Evolutionary conservation across 2,888 invertebrate genomes (phyloP), one percentile per base, ranked within the genome.

Genomic region (Strigamia transsilvanica): DNA sequence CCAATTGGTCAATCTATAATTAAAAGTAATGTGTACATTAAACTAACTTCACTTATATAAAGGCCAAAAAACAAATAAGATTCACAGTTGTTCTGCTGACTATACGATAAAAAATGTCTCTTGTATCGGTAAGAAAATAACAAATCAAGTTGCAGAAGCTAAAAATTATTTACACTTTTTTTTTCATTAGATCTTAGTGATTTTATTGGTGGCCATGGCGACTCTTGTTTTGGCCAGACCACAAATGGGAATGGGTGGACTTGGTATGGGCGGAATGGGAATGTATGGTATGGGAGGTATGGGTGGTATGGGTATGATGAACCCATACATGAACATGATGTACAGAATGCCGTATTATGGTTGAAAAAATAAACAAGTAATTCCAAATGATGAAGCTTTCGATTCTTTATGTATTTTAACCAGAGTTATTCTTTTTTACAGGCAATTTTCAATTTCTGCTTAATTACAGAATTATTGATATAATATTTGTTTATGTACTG

Each of bases 191-290:
- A 23, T 66, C 18, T 23, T 23, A 66, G 61, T 21, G 21, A 23
- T 66, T 66, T 66, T 66, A 23, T 23, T 66, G 61, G 61, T 66
- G 61, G 7, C 23, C 6, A n/a, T 23, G 21, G 21, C 18, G 21
- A 21, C 21, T 23, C 23, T 66, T 12, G 23, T 12, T 23, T 2
- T 23, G 12, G 61, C 61, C 23, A 66, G 61, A 66, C 61, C 61
- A 66, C 61, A 66, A 66, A 66, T 66, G 61, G 61, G 61, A 61
- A 61, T 61, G 61, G 18, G 23, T 61, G 61, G 61, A 66, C 61
- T 66, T 21, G 61, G 61, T 23, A 66, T 66, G 61, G 61, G 61
- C 21, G 61, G 61, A 66, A n/a, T 66, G 18, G 61, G 61, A 61
- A 61, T 61, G 61, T 21, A 23, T 9, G 21, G 21, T 6, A 66